These are phyloP conservation scores for Drosophila repleta DNA, from an alignment of 1,140 invertebrate species.

Conservation along the genomic window DNA sequence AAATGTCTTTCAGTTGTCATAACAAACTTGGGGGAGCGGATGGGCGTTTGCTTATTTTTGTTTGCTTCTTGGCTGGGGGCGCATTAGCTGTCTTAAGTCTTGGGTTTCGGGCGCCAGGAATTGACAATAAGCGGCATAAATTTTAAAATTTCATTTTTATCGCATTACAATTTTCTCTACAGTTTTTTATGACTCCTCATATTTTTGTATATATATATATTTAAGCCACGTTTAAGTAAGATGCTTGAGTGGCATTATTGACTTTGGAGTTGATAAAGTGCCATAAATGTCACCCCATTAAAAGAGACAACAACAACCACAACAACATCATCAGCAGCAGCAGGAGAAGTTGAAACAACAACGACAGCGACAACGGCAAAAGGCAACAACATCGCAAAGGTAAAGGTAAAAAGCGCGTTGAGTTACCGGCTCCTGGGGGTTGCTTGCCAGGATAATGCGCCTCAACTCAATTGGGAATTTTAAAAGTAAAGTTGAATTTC, in stretches of 20 bases:
- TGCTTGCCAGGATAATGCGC: constrained; percentile 77
- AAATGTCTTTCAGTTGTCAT: constrained; percentile 80
- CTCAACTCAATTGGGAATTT: constrained; percentile 83
- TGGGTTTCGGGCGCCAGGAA: constrained; percentile 59
- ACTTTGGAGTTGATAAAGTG: constrained; percentile 83
- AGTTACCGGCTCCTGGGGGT: constrained; percentile 47
- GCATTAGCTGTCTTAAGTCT: constrained; percentile 62
- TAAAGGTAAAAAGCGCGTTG: constrained; percentile 59
- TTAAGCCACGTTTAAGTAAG: constrained; percentile 78
- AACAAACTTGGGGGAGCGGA: constrained; percentile 57
- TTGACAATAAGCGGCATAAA: constrained; percentile 81
- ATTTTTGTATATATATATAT: constrained; percentile 1
- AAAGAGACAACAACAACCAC: constrained; percentile 37
- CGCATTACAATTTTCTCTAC: constrained; percentile 74
- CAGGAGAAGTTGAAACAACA: constrained; percentile 1
- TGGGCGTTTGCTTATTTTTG: not conserved
- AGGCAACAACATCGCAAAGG: constrained; percentile 28
- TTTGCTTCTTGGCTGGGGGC: constrained; percentile 9
- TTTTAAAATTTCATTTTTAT: constrained; percentile 82
- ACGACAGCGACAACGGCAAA: constrained; percentile 2
- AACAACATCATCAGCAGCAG: constrained; percentile 7
- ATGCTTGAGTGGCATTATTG: constrained; percentile 78
- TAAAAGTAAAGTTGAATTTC: constrained; percentile 84
- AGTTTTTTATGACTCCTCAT: constrained; percentile 27
- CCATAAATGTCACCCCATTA: constrained; percentile 83